Percentiles rank a stretch among this genome's conserved stretches.
Evolutionary conservation across 2,113 vertebrate species (phyloP).

Genomic region (Choloepus hoffmanni): DNA sequence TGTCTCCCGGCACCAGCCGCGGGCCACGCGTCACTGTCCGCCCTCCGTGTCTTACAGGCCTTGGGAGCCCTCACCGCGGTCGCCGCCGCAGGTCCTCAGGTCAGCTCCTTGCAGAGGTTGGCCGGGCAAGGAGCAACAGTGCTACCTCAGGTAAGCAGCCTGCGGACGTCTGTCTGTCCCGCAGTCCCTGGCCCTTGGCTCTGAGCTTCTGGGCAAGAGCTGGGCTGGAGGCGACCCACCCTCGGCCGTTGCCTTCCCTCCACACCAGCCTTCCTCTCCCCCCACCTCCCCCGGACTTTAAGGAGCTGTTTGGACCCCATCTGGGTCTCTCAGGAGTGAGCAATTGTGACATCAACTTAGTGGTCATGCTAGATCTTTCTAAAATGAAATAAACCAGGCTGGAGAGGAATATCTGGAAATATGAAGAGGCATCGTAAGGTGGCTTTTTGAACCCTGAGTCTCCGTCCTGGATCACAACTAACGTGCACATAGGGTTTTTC

Average conservation of each 20-base stretch:
- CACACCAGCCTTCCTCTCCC: too few relatives aligned
- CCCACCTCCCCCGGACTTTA: fast-evolving
- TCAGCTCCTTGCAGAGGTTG: constrained; percentile 98
- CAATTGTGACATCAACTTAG: neutral
- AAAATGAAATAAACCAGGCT: neutral
- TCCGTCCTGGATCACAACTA: neutral
- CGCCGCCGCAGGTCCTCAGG: constrained; percentile 98
- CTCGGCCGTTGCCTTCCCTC: neutral
- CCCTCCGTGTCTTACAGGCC: constrained; percentile 88
- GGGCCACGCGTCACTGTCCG: neutral
- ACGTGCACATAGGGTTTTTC: too few relatives aligned
- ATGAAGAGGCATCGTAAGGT: fast-evolving
- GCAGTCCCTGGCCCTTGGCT: too few relatives aligned
- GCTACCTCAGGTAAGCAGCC: constrained; percentile 96
- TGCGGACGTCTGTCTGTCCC: fast-evolving
- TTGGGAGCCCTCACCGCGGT: constrained; percentile 94
- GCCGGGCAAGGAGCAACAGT: constrained; percentile 95
- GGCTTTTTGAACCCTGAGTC: fast-evolving
- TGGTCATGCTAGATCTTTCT: neutral
- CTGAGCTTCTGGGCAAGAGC: neutral
- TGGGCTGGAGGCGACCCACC: neutral
- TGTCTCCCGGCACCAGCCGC: too few relatives aligned
- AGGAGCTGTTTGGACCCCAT: too few relatives aligned
- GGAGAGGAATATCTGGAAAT: neutral
- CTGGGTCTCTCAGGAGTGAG: neutral